Percentiles rank a stretch among this genome's conserved stretches.
Evolutionary conservation across 2,797 vertebrate genomes (phyloP).

Genomic region (Melanotaenia parkinsoni): DNA sequence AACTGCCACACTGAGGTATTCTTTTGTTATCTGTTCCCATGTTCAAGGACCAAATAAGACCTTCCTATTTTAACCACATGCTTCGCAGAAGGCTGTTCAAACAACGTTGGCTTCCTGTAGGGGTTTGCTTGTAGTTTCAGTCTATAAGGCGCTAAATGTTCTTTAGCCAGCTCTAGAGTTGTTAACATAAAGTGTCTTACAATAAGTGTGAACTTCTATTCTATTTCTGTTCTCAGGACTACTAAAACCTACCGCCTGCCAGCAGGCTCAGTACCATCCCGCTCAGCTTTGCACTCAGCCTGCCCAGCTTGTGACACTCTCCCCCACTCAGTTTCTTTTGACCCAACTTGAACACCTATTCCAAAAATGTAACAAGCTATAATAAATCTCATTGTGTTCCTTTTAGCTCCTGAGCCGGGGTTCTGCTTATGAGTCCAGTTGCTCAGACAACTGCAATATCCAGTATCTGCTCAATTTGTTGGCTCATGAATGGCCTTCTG

Average conservation of each 20-base stretch:
- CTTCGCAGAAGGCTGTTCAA: slow-evolving; percentile 37
- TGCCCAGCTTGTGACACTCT: not conserved
- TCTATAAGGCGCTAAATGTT: not conserved
- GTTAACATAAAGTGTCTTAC: not conserved
- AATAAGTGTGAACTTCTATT: not conserved
- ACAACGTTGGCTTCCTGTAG: slow-evolving; percentile 30
- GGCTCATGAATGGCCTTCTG: not conserved
- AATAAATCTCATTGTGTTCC: no score
- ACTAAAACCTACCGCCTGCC: not conserved
- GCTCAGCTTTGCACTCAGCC: not conserved
- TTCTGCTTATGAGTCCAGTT: not conserved
- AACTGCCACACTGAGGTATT: slow-evolving; percentile 33
- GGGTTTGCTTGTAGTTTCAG: slow-evolving; percentile 21
- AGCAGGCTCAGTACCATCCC: not conserved
- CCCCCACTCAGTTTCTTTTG: not conserved
- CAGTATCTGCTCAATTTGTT: not conserved
- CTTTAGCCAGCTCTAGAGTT: not conserved
- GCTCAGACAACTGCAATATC: not conserved
- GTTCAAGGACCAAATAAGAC: slow-evolving; percentile 25
- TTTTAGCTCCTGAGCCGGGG: not conserved
- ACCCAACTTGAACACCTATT: not conserved
- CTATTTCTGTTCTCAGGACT: not conserved
- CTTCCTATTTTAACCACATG: slow-evolving; percentile 39
- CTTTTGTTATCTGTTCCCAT: slow-evolving; percentile 30
- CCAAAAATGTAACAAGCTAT: no score